Conservation (phyloP, 2,797 vertebrate genomes). For the Phrynocephalus forsythii region DNA sequence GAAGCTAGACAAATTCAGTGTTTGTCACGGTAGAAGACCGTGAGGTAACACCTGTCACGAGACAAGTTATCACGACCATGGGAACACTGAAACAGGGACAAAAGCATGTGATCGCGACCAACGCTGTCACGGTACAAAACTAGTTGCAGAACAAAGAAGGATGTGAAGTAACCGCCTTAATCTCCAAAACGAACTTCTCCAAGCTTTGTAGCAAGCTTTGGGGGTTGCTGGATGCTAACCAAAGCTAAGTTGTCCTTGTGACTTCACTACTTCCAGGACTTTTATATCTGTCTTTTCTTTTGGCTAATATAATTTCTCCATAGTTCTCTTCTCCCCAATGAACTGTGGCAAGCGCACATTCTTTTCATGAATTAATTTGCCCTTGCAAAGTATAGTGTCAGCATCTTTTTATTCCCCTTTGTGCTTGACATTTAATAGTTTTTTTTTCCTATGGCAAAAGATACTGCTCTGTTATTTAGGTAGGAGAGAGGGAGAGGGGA, state of each 20-base stretch:
- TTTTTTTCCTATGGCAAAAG: constrained; percentile 55
- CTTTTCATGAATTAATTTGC: constrained; percentile 71
- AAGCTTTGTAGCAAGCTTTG: neutral
- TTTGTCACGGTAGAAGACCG: too few relatives aligned
- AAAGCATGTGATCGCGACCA: too few relatives aligned
- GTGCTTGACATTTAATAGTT: constrained; percentile 46
- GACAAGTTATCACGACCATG: too few relatives aligned
- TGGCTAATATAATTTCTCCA: constrained; percentile 46
- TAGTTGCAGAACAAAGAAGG: too few relatives aligned
- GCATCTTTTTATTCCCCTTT: constrained; percentile 66
- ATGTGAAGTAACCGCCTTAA: too few relatives aligned
- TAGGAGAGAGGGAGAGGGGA: constrained; percentile 37
- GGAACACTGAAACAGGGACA: too few relatives aligned
- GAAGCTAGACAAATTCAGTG: too few relatives aligned
- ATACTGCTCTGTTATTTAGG: constrained; percentile 43
- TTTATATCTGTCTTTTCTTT: constrained; percentile 58
- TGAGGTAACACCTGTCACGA: too few relatives aligned
- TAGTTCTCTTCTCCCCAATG: constrained; percentile 53
- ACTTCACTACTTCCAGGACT: constrained; percentile 10
- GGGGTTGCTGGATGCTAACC: neutral
- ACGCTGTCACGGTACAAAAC: too few relatives aligned
- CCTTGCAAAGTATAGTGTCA: constrained; percentile 67
- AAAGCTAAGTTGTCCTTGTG: neutral
- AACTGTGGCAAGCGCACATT: constrained; percentile 48
- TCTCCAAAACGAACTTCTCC: too few relatives aligned